A percentile compares a stretch with the other conserved stretches of the same genome.
phyloP scores from a whole-genome alignment of 2,888 invertebrate genomes.

The Neocrepidodera transversa region DNA sequence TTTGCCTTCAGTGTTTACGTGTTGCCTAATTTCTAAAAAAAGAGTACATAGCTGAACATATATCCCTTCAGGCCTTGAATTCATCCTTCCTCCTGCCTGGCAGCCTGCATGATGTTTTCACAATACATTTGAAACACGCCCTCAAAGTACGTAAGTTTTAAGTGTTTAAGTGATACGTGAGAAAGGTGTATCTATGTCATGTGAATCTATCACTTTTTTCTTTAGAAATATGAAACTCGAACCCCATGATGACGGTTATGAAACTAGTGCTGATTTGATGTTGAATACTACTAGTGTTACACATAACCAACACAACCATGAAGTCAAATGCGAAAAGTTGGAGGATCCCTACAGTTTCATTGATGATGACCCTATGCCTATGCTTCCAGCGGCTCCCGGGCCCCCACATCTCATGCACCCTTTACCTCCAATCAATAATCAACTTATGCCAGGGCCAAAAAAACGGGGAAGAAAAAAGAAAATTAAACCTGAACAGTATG shows the following conservation, averaged over 20 bases:
- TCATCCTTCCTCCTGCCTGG: constrained; percentile 32
- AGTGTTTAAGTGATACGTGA: constrained; percentile 24
- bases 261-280: constrained; percentile 76
- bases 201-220: constrained; percentile 32
- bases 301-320: constrained; percentile 57
- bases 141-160: constrained; percentile 40
- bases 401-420: constrained; percentile 53
- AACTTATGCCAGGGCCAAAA: constrained; percentile 69
- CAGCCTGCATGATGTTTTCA: constrained; percentile 43
- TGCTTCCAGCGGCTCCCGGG: constrained; percentile 55
- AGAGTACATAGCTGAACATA: constrained; percentile 39
- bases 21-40: constrained; percentile 48
- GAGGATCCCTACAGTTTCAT: constrained; percentile 88
- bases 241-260: constrained; percentile 88
- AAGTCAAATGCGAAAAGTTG: constrained; percentile 60
- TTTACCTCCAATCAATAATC: constrained; percentile 58
- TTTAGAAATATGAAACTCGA: constrained; percentile 65
- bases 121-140: constrained; percentile 44
- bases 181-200: constrained; percentile 15
- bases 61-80: constrained; percentile 49
- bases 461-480: constrained; percentile 90
- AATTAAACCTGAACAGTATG: constrained; percentile 68
- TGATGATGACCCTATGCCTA: constrained; percentile 72
- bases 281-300: constrained; percentile 59
- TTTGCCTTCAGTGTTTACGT: constrained; percentile 48